Percentiles rank a stretch among this genome's conserved stretches.
Evolutionary conservation across 1,140 invertebrate species (phyloP).

Genomic region (Philaenus spumarius): DNA sequence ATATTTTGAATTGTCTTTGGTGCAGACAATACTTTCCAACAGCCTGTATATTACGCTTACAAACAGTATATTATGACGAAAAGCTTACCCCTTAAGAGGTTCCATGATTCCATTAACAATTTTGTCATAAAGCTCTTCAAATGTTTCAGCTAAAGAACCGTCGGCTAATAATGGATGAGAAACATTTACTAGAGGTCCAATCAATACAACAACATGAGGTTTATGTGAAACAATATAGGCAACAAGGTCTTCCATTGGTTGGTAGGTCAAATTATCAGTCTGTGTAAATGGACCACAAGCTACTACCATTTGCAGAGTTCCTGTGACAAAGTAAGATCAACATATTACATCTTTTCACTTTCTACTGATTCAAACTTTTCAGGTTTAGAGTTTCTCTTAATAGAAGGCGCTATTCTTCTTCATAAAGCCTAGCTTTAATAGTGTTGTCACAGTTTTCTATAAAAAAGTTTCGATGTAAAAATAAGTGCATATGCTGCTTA

Average conservation of each 20-base stretch:
- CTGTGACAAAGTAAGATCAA: slow-evolving; percentile 37
- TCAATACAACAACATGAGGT: slow-evolving; percentile 72
- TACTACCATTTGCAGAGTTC: slow-evolving; percentile 59
- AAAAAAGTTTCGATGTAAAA: too few species aligned
- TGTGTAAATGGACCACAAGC: slow-evolving; percentile 78
- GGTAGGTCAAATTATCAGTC: slow-evolving; percentile 64
- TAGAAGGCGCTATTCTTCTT: too few species aligned
- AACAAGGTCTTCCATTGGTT: slow-evolving; percentile 73
- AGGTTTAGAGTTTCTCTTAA: too few species aligned
- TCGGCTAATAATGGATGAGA: slow-evolving; percentile 54
- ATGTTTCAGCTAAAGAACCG: slow-evolving; percentile 51
- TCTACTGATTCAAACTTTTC: too few species aligned
- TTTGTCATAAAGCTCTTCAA: slow-evolving; percentile 62
- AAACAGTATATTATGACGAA: too few species aligned
- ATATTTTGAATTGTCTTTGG: background rate
- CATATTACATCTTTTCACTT: too few species aligned
- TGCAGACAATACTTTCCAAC: background rate
- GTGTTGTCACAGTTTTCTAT: too few species aligned
- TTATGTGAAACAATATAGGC: slow-evolving; percentile 55
- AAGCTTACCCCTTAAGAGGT: slow-evolving; percentile 43
- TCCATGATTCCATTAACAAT: slow-evolving; percentile 56
- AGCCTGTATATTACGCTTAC: too few species aligned
- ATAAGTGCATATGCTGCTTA: too few species aligned
- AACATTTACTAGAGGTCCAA: slow-evolving; percentile 76
- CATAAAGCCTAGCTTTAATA: too few species aligned